Percentiles rank a stretch among this genome's conserved stretches.
Conservation (phyloP, 2,797 vertebrate species). For the Chloroceryle amazona region DNA sequence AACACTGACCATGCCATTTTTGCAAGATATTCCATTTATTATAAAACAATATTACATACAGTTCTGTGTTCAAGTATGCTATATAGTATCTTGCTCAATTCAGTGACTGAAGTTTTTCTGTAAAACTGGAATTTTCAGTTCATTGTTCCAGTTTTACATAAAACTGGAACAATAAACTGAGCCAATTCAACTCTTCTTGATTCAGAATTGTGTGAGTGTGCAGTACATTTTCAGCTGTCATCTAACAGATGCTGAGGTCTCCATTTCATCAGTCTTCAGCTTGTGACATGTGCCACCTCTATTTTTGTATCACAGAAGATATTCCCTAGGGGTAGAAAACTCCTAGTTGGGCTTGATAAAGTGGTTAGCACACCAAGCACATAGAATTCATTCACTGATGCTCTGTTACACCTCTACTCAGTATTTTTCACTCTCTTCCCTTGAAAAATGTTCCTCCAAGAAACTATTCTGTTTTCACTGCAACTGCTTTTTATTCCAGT, state of each 20-base stretch:
- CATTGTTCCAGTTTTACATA: no score
- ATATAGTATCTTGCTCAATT: not conserved
- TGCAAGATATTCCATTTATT: not conserved
- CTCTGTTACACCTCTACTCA: not conserved
- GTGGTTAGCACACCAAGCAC: not conserved
- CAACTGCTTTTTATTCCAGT: not conserved
- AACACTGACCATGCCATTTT: not conserved
- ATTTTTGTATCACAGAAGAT: not conserved
- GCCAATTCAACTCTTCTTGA: not conserved
- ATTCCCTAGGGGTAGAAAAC: not conserved
- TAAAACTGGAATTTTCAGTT: not conserved
- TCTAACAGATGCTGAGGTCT: not conserved
- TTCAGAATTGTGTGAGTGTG: not conserved
- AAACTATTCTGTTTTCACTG: not conserved
- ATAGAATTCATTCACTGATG: not conserved
- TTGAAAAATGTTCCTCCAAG: not conserved
- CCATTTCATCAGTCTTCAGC: not conserved
- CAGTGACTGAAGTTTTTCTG: not conserved
- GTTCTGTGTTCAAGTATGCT: not conserved
- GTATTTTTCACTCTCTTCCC: not conserved
- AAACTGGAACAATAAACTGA: not conserved
- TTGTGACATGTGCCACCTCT: not conserved
- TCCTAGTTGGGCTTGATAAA: not conserved
- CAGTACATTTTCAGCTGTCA: not conserved
- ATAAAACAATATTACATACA: not conserved